A percentile compares a stretch with the other conserved stretches of the same genome.
These are phyloP conservation scores for Schlechtendalia chinensis DNA, from an alignment of 1,140 invertebrate genomes.

Conservation along the genomic window DNA sequence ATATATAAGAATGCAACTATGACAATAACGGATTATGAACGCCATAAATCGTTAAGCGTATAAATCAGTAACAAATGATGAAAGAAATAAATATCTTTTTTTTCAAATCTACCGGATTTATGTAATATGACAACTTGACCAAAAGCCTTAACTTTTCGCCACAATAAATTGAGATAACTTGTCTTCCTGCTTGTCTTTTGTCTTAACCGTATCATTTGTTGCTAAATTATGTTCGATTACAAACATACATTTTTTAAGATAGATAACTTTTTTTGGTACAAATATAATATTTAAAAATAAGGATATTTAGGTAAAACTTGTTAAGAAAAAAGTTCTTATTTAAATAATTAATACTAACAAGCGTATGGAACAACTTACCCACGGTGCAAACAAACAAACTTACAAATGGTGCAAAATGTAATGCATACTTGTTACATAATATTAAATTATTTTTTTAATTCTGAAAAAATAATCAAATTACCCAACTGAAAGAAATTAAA, in stretches of 20 bases:
- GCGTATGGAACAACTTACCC: too few relatives aligned
- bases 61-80: conserved; percentile 20
- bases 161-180: conserved; percentile 16
- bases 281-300: too few relatives aligned
- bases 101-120: conserved; percentile 13
- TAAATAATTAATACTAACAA: too few relatives aligned
- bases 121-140: conserved; percentile 3
- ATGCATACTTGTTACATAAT: too few relatives aligned
- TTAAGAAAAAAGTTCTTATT: too few relatives aligned
- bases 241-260: too few relatives aligned
- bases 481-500: too few relatives aligned
- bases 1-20: not conserved
- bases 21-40: conserved; percentile 22
- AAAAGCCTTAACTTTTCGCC: not conserved
- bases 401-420: too few relatives aligned
- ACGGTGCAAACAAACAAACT: too few relatives aligned
- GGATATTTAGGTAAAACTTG: too few relatives aligned
- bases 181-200: not conserved
- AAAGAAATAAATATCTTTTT: conserved; percentile 14
- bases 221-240: not conserved
- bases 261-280: not conserved
- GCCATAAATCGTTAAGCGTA: conserved; percentile 22
- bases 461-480: too few relatives aligned
- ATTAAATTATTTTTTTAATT: too few relatives aligned
- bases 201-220: not conserved